A percentile compares a stretch with the other conserved stretches of the same genome.
Evolutionary conservation across 2,113 vertebrate genomes (phyloP).

Genomic region (Psilopsiagon aymara): DNA sequence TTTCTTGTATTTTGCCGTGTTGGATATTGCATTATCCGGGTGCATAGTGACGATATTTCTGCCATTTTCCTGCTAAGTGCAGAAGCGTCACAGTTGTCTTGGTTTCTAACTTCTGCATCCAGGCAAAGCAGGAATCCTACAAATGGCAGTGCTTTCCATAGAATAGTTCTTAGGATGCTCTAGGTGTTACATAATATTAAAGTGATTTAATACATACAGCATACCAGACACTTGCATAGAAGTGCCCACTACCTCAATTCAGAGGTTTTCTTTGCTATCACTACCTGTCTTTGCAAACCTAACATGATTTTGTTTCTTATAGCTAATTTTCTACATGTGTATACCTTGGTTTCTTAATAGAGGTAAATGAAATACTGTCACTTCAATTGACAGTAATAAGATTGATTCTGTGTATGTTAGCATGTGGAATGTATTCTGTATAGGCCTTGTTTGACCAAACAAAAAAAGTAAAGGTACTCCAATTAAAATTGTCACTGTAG

Average conservation of each 20-base stretch:
- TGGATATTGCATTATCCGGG: background rate
- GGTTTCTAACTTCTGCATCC: background rate
- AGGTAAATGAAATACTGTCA: rapidly evolving
- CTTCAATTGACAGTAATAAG: background rate
- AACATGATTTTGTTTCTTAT: background rate
- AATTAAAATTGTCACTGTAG: background rate
- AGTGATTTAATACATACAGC: background rate
- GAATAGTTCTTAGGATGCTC: background rate
- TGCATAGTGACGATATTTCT: background rate
- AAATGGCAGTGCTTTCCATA: background rate
- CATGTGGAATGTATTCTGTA: background rate
- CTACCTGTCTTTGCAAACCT: background rate
- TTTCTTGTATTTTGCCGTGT: background rate
- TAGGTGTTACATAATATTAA: background rate
- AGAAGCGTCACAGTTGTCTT: background rate
- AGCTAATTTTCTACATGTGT: background rate
- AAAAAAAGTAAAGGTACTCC: background rate
- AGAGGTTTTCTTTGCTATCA: background rate
- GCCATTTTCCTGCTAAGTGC: background rate
- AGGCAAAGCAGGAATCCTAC: background rate
- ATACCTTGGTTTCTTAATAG: background rate
- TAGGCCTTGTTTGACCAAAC: background rate
- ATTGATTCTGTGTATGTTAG: background rate
- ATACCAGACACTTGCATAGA: background rate
- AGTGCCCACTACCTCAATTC: background rate